Evolutionary conservation across 2,888 invertebrate species (phyloP).

Genomic region (Phrixothrix hirtus): DNA sequence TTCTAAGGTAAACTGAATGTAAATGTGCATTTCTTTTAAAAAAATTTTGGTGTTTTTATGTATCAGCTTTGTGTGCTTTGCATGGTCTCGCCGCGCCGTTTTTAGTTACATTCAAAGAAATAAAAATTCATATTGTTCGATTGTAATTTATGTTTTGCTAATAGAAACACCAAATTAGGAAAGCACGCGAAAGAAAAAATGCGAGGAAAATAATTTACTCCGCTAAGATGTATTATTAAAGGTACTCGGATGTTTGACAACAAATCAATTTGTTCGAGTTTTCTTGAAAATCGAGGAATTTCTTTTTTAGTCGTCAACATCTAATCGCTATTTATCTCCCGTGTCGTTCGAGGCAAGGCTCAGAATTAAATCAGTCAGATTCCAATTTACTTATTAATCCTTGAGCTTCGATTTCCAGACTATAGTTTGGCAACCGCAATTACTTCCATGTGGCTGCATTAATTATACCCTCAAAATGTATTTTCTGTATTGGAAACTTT

Average conservation of each 20-base stretch:
- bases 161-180: neutral
- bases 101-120: no score
- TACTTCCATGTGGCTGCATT: constrained; percentile 16
- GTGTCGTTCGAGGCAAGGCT: no score
- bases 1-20: constrained; percentile 31
- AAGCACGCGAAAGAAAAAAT: neutral
- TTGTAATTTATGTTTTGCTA: neutral
- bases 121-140: neutral
- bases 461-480: neutral
- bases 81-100: neutral
- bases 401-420: neutral
- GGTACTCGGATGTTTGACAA: constrained; percentile 1
- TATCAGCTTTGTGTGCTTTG: constrained; percentile 6
- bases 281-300: neutral
- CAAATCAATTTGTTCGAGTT: constrained; percentile 6
- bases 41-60: constrained; percentile 1
- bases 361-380: neutral
- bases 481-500: neutral
- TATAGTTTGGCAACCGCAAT: constrained; percentile 5
- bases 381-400: neutral
- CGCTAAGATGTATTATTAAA: neutral
- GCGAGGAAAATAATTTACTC: neutral
- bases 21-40: neutral
- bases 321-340: neutral
- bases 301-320: neutral